Percentiles rank a stretch among this genome's conserved stretches.
Conservation (phyloP, 2,797 vertebrate species). For the Macropodus opercularis region DNA sequence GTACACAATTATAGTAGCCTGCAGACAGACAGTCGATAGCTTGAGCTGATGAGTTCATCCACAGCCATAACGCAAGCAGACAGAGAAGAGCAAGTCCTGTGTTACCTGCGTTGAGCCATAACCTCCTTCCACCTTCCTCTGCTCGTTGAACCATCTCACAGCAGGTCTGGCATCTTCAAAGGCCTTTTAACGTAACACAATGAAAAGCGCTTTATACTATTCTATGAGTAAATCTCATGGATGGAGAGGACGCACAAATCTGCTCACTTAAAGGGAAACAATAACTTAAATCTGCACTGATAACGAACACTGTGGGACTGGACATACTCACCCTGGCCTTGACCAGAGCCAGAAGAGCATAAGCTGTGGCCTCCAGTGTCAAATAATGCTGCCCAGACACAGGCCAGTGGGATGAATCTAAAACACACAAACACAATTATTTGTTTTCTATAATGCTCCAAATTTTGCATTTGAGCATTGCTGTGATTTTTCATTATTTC, state of each 20-base stretch:
- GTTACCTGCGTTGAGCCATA: constrained; percentile 89
- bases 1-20: constrained; percentile 90
- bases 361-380: constrained; percentile 86
- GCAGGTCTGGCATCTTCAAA: constrained; percentile 50
- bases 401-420: constrained; percentile 76
- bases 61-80: too few relatives aligned
- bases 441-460: too few relatives aligned
- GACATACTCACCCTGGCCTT: constrained; percentile 36
- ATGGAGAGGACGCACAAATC: too few relatives aligned
- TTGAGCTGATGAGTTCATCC: not conserved
- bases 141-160: constrained; percentile 83
- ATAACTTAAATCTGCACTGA: too few relatives aligned
- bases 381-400: constrained; percentile 61
- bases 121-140: constrained; percentile 77
- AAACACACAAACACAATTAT: constrained; percentile 8
- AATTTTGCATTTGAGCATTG: too few relatives aligned
- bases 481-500: too few relatives aligned
- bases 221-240: too few relatives aligned
- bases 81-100: not conserved
- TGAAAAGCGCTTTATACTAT: too few relatives aligned
- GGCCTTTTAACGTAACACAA: constrained; percentile 27
- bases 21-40: not conserved
- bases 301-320: too few relatives aligned
- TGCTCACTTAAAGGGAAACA: too few relatives aligned
- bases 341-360: constrained; percentile 84